Evolutionary conservation across 2,888 invertebrate genomes (phyloP).

Genomic region (Drosophila fungiperda): DNA sequence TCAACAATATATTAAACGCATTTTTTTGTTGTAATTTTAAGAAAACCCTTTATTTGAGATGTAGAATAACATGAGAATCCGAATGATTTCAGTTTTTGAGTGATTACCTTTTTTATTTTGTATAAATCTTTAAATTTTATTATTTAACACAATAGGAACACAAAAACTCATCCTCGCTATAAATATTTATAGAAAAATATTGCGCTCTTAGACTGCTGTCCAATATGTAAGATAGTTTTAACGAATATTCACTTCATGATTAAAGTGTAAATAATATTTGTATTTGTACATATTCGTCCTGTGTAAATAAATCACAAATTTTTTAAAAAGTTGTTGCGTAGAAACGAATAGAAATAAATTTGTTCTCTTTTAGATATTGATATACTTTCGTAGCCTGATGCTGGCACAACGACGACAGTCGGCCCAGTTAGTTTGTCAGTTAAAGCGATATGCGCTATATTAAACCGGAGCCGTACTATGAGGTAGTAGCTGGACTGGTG

Average conservation of each 20-base stretch:
- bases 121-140: neutral
- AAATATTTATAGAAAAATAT: neutral
- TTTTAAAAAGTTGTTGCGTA: constrained; percentile 15
- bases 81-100: neutral
- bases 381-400: constrained; percentile 57
- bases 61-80: neutral
- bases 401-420: constrained; percentile 60
- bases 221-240: constrained; percentile 12
- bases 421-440: constrained; percentile 58
- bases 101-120: neutral
- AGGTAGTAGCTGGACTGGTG: constrained; percentile 79
- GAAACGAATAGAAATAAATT: constrained; percentile 52
- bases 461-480: constrained; percentile 84
- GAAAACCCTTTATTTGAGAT: neutral
- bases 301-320: constrained; percentile 54
- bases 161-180: neutral
- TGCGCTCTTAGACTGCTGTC: neutral
- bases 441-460: constrained; percentile 82
- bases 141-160: neutral
- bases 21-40: neutral
- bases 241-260: neutral
- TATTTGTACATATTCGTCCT: constrained; percentile 7
- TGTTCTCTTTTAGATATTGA: constrained; percentile 75
- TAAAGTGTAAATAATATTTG: neutral
- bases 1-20: neutral